A percentile compares a stretch with the other conserved stretches of the same genome.
These are phyloP conservation scores for Pristionchus maxplancki DNA, from an alignment of 2,888 invertebrate genomes.

Conservation along the genomic window DNA sequence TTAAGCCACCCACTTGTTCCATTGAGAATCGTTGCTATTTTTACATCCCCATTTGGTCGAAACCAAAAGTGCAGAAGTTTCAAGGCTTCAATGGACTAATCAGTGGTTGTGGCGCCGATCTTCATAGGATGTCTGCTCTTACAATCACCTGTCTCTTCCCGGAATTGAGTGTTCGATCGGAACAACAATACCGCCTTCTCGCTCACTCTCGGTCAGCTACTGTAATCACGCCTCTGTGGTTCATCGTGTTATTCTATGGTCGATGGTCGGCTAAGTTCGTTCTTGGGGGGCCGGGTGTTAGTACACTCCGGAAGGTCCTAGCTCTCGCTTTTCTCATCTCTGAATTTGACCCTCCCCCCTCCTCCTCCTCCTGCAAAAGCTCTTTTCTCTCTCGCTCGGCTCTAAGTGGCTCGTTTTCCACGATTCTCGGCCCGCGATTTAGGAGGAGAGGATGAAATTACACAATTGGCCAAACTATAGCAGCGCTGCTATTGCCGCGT, in stretches of 20 bases:
- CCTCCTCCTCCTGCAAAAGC: background rate
- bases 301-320: constrained; percentile 9
- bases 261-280: background rate
- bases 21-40: too few relatives aligned
- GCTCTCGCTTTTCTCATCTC: background rate
- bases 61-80: too few relatives aligned
- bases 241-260: background rate
- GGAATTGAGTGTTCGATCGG: background rate
- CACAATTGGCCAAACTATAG: constrained; percentile 29
- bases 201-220: background rate
- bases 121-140: background rate
- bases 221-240: background rate
- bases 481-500: background rate
- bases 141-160: background rate
- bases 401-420: constrained; percentile 36
- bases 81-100: background rate
- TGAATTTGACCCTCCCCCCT: background rate
- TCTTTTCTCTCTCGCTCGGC: background rate
- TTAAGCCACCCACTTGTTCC: too few relatives aligned
- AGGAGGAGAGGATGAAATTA: background rate
- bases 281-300: background rate
- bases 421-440: constrained; percentile 4
- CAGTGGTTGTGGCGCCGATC: background rate
- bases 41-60: too few relatives aligned
- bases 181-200: background rate